phyloP scores from a whole-genome alignment of 2,797 vertebrate genomes.

The Sebastes elongatus region DNA sequence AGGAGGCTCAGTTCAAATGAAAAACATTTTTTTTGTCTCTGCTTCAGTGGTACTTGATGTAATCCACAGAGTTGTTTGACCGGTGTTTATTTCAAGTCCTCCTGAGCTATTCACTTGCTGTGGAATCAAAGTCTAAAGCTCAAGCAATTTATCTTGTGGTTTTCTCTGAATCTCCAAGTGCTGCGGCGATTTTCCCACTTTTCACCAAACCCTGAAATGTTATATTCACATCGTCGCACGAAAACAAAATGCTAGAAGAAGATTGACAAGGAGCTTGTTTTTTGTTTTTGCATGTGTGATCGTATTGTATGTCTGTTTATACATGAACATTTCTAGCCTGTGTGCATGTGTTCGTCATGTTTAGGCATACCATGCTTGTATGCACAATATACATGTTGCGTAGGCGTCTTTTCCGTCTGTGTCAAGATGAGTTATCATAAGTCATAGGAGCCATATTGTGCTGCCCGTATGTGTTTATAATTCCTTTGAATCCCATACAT shows the following conservation, averaged over 20 bases:
- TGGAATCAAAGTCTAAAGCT: conserved; percentile 34
- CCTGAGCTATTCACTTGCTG: conserved; percentile 17
- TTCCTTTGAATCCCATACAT: conserved; percentile 30
- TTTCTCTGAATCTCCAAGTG: conserved; percentile 11
- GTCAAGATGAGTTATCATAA: conserved; percentile 13
- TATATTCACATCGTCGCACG: not conserved
- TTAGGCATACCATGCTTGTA: not conserved
- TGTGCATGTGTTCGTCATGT: not conserved
- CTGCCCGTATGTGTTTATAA: not conserved
- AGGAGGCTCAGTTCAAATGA: conserved; percentile 24
- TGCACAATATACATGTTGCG: not conserved
- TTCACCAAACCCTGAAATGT: conserved; percentile 3
- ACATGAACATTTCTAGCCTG: not conserved
- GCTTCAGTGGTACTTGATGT: conserved; percentile 25
- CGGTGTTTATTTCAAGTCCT: conserved; percentile 44
- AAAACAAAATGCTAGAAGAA: not conserved
- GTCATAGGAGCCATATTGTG: not conserved
- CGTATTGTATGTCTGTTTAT: not conserved
- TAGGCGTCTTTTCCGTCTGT: not conserved
- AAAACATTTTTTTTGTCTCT: conserved; percentile 7
- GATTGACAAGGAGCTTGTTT: not conserved
- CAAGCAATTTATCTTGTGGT: conserved; percentile 18
- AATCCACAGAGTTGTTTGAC: conserved; percentile 45
- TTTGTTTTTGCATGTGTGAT: not conserved
- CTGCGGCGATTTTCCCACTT: not conserved